Conservation (phyloP, 92 coral and sea anemone species). For the Nematostella vectensis region DNA sequence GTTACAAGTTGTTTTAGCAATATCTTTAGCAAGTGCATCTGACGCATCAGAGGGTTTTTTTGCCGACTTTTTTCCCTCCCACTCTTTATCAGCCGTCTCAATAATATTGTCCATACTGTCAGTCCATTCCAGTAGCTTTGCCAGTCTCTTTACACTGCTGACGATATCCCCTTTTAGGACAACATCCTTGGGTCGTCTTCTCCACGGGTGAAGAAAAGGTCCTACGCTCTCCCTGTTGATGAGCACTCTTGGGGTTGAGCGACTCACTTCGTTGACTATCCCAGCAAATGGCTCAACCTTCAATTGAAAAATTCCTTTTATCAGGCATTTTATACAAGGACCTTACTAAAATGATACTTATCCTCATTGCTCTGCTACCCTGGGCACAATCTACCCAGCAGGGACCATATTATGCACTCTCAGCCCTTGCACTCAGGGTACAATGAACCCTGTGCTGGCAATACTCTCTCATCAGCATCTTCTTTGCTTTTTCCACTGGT, state of each 20-base stretch:
- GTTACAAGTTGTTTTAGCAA: not conserved
- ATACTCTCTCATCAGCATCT: no score
- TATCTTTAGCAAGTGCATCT: slow-evolving; percentile 15
- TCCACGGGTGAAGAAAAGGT: slow-evolving; percentile 59
- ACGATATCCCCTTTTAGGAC: slow-evolving; percentile 60
- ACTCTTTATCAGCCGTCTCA: slow-evolving; percentile 31
- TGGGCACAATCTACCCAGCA: not conserved
- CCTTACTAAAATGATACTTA: no score
- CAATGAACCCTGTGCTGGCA: no score
- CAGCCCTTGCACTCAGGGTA: no score
- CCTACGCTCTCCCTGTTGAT: slow-evolving; percentile 75
- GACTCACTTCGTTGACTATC: slow-evolving; percentile 50
- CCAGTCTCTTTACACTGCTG: slow-evolving; percentile 43
- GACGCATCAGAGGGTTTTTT: slow-evolving; percentile 11
- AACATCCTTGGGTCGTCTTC: slow-evolving; percentile 60
- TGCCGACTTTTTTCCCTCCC: slow-evolving; percentile 31
- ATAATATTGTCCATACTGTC: slow-evolving; percentile 33
- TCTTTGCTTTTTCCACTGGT: no score
- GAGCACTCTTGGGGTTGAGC: slow-evolving; percentile 58
- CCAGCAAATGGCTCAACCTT: slow-evolving; percentile 93
- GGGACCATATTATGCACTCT: no score
- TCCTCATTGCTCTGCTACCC: no score
- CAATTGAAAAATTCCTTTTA: not conserved
- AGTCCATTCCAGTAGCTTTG: slow-evolving; percentile 59
- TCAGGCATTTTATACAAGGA: no score